Percentiles rank a stretch among this genome's conserved stretches.
Evolutionary conservation across 2,113 vertebrate species (phyloP).

Genomic region (Spea multiplicata): DNA sequence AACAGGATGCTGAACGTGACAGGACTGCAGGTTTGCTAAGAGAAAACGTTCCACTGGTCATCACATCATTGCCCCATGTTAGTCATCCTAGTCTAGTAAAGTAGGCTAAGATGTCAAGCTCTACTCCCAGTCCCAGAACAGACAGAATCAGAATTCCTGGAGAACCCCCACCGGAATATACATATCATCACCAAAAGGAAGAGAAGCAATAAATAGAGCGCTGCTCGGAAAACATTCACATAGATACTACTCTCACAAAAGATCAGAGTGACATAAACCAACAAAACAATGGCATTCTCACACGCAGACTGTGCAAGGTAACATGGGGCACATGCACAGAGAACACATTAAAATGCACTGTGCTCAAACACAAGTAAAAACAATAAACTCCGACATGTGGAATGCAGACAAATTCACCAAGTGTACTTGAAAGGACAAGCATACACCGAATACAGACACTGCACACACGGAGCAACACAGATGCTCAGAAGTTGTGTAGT

Average conservation of each 20-base stretch:
- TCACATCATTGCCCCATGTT: not conserved
- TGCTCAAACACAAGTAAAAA: not conserved
- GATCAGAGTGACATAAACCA: conserved; percentile 7
- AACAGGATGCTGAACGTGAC: too few relatives aligned
- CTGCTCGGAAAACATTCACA: conserved; percentile 3
- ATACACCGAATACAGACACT: conserved; percentile 6
- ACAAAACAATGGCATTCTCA: conserved; percentile 27
- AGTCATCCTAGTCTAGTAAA: not conserved
- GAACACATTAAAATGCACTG: not conserved
- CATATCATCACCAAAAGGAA: conserved; percentile 20
- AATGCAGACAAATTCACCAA: conserved; percentile 10
- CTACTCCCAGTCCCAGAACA: not conserved
- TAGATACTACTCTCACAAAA: conserved; percentile 32
- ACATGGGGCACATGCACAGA: conserved; percentile 22
- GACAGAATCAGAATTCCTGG: conserved; percentile 8
- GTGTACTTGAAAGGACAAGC: not conserved
- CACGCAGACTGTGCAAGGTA: conserved; percentile 6
- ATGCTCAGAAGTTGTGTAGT: not conserved
- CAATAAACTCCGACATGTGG: not conserved
- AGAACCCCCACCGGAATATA: not conserved
- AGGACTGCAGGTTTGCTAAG: too few relatives aligned
- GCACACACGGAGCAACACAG: conserved; percentile 1
- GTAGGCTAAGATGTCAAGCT: not conserved
- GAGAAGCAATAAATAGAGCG: conserved; percentile 42
- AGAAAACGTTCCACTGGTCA: too few relatives aligned